phyloP scores from a whole-genome alignment of 2,888 invertebrate species.

The Volucella bombylans region DNA sequence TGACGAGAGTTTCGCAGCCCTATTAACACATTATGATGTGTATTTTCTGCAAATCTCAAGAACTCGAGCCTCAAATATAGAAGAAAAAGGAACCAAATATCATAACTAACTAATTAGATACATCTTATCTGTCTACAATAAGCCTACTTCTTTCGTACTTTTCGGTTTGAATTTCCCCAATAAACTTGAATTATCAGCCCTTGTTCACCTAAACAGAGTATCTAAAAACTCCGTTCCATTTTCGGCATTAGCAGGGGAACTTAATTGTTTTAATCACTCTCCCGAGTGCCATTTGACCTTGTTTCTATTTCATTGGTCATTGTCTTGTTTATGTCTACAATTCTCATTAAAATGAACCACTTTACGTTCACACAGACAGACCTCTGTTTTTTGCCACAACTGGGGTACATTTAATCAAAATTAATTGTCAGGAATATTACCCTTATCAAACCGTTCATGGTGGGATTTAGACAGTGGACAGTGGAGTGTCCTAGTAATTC shows the following conservation, averaged over 20 bases:
- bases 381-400: not conserved
- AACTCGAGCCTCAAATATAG: no score
- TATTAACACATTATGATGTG: no score
- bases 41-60: no score
- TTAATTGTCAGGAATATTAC: conserved; percentile 17
- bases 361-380: no score
- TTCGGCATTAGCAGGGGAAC: conserved; percentile 4
- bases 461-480: not conserved
- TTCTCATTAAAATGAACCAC: not conserved
- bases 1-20: no score
- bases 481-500: no score
- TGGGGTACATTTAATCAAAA: conserved; percentile 19
- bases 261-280: conserved; percentile 29
- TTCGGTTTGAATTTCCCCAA: not conserved
- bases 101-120: no score
- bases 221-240: not conserved
- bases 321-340: conserved; percentile 3
- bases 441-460: conserved; percentile 17
- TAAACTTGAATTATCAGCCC: not conserved
- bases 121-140: no score
- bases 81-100: no score
- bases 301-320: conserved; percentile 7
- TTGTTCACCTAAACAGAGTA: not conserved
- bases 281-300: conserved; percentile 16
- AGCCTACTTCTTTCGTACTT: no score